Base-by-base conservation (phyloP, 1,140 invertebrate species). In the Drosophila dunni region DNA sequence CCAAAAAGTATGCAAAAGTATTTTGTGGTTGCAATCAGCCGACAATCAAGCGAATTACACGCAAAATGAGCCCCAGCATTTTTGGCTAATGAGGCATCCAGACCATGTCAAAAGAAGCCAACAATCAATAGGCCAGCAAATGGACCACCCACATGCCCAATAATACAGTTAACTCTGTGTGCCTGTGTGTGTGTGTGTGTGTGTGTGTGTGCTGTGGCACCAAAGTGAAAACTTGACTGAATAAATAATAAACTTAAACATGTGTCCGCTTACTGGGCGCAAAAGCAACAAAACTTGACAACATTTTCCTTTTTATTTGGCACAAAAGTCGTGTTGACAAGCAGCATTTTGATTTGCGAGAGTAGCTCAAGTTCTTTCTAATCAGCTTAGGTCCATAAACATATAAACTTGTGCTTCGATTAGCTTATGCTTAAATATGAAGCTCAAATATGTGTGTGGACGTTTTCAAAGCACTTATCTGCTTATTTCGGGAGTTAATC, bases 171-270 rank as follows among this genome's bases (percentile, higher is more conserved):
- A 38, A 8, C 7, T 53, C 0, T 40, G 7, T 42, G 38, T 60
- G 17, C n/a, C 7, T 48, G 20, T 61, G 10, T 66, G 53, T 61
- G 34, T 48, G 53, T 61, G 20, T 45, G 51, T 24, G 38, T 42
- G 56, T 64, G 20, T 67, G 68, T 62, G 62, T 53, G n/a, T 46
- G 15, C 60, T 68, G 75, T 36, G 67, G 53, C 54, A 65, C 36
- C 71, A 64, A 75, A 76, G 79, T 88, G 73, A 88, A 88, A 88
- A 88, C 76, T 89, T 79, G 75, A 71, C 79, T 88, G 69, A 89
- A 88, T 88, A 89, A 88, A 88, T 88, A 89, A 88, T 88, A 83
- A 89, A 80, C 69, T 79, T 71, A 65, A 81, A 67, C 61, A 76
- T 76, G 67, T 75, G 62, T 58, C 60, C 40, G 69, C 51, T 54